These are phyloP conservation scores for Carlito syrichta DNA, from an alignment of 2,113 vertebrate species.

Conservation along the genomic window DNA sequence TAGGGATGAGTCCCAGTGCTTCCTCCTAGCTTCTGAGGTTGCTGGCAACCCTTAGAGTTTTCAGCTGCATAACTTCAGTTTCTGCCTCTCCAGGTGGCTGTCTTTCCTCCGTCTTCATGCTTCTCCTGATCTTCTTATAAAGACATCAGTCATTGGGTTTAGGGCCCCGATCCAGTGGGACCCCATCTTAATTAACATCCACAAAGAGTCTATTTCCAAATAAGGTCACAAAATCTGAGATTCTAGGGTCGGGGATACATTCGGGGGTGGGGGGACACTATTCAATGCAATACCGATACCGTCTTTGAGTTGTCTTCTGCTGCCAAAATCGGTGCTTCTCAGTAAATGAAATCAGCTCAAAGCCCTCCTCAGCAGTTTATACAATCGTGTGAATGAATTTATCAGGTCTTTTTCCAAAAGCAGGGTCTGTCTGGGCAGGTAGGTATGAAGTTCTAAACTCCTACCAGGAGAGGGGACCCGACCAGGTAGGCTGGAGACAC, in stretches of 20 bases:
- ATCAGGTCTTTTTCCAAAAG: not conserved
- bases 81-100: not conserved
- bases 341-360: not conserved
- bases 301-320: not conserved
- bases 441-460: not conserved
- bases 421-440: not conserved
- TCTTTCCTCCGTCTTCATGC: not conserved
- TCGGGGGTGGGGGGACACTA: not conserved
- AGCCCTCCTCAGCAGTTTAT: not conserved
- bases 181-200: not conserved
- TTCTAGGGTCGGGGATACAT: not conserved
- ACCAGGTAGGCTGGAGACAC: not conserved
- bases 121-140: not conserved
- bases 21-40: not conserved
- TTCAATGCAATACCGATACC: not conserved
- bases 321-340: not conserved
- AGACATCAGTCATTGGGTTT: not conserved
- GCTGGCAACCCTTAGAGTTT: no score
- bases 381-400: not conserved
- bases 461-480: not conserved
- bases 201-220: not conserved
- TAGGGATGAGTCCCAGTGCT: not conserved
- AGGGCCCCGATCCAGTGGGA: not conserved
- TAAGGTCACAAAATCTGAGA: not conserved
- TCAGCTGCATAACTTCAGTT: not conserved